Evolutionary conservation across 2,113 vertebrate species (phyloP).

Genomic region (Aplodontia rufa): DNA sequence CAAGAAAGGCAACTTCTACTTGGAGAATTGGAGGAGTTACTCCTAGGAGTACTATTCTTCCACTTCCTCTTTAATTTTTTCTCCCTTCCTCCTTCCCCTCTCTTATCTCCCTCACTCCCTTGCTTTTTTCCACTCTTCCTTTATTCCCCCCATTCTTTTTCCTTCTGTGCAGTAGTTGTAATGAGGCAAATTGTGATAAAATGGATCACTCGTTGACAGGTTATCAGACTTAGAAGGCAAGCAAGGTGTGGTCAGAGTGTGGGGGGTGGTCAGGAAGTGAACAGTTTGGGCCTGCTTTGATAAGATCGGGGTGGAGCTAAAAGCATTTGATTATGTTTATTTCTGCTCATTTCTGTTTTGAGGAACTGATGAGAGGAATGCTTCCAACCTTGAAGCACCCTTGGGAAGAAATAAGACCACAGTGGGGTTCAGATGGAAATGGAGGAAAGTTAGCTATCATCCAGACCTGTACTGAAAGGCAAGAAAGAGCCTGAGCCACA

Average conservation of each 20-base stretch:
- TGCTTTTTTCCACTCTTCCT: neutral
- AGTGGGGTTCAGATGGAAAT: neutral
- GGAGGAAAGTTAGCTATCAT: neutral
- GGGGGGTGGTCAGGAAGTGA: neutral
- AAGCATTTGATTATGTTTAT: neutral
- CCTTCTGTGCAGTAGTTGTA: neutral
- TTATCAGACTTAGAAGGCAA: neutral
- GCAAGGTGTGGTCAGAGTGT: neutral
- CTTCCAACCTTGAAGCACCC: neutral
- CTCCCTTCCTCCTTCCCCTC: neutral
- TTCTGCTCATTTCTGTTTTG: neutral
- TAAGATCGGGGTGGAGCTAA: too few species aligned
- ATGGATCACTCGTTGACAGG: neutral
- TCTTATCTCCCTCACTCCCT: neutral
- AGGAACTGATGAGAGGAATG: neutral
- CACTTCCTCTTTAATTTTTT: neutral
- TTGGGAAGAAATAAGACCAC: neutral
- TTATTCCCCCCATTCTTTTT: accelerated
- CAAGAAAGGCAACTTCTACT: neutral
- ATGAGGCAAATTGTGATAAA: neutral
- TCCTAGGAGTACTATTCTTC: too few species aligned
- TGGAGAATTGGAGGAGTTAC: neutral
- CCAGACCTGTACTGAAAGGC: neutral
- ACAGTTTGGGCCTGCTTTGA: neutral
- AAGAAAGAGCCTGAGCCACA: neutral